A percentile compares a stretch with the other conserved stretches of the same genome.
These are phyloP conservation scores for Xiphydria camelus DNA, from an alignment of 2,888 invertebrate species.

Conservation along the genomic window DNA sequence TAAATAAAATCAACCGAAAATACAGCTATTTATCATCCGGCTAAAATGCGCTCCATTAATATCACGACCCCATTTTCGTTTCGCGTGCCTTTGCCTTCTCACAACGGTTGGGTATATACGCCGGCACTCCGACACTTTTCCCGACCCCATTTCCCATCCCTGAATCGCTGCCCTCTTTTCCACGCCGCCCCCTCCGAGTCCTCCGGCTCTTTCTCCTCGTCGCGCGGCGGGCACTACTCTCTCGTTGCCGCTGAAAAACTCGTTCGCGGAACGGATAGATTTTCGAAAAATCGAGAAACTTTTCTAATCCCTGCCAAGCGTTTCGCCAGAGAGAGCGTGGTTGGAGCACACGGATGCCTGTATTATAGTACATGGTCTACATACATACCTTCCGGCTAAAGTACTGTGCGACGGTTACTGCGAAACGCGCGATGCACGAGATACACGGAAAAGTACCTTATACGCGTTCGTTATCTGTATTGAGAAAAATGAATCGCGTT, in stretches of 20 bases:
- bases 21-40: constrained; percentile 43
- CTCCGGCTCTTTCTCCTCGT: not conserved
- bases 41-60: constrained; percentile 40
- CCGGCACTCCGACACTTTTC: constrained; percentile 1
- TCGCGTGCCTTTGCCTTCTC: constrained; percentile 7
- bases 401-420: no score
- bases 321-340: no score
- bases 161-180: not conserved
- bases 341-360: no score
- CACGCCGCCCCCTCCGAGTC: not conserved
- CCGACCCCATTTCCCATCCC: constrained; percentile 2
- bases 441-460: no score
- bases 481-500: no score
- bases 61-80: constrained; percentile 35
- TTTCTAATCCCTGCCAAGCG: not conserved
- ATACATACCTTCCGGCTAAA: no score
- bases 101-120: not conserved
- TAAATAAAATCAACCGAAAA: constrained; percentile 45
- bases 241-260: not conserved
- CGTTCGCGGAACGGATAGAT: not conserved
- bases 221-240: not conserved
- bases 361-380: no score
- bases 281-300: not conserved
- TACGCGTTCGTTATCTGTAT: no score
- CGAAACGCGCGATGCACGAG: no score